phyloP scores from a whole-genome alignment of 2,888 invertebrate species.

The Rotaria sp. region DNA sequence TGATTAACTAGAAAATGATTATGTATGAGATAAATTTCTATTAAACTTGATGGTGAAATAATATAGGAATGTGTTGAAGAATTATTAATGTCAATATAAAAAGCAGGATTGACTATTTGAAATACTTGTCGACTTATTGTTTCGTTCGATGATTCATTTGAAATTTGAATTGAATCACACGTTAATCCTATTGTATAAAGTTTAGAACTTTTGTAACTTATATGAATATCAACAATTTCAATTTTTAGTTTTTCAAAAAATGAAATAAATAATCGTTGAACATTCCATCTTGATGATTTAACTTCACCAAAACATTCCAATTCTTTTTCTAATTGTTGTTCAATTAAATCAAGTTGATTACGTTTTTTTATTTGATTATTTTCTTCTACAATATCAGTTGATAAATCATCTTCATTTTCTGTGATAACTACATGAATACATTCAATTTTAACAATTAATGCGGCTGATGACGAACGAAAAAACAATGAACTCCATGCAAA shows the following conservation, averaged over 20 bases:
- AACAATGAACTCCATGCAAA: not conserved
- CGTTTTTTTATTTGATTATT: not conserved
- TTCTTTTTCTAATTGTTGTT: conserved; percentile 5
- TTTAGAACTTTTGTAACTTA: not conserved
- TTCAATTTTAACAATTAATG: not conserved
- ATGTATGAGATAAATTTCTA: not conserved
- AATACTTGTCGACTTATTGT: not conserved
- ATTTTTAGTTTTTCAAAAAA: not conserved
- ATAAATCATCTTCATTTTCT: not conserved
- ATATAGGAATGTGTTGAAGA: not conserved
- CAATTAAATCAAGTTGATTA: not conserved
- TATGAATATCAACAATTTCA: not conserved
- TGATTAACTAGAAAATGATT: not conserved
- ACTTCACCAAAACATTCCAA: not conserved
- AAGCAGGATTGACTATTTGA: not conserved
- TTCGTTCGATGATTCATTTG: not conserved
- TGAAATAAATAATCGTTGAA: not conserved
- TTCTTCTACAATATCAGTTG: not conserved
- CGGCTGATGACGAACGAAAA: not conserved
- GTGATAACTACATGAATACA: not conserved
- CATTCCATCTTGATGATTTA: not conserved
- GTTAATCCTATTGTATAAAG: not conserved
- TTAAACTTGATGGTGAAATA: not conserved
- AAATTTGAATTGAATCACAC: not conserved
- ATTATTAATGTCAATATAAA: not conserved